Evolutionary conservation across 2,797 vertebrate species (phyloP).

Genomic region (Oreochromis grahami): DNA sequence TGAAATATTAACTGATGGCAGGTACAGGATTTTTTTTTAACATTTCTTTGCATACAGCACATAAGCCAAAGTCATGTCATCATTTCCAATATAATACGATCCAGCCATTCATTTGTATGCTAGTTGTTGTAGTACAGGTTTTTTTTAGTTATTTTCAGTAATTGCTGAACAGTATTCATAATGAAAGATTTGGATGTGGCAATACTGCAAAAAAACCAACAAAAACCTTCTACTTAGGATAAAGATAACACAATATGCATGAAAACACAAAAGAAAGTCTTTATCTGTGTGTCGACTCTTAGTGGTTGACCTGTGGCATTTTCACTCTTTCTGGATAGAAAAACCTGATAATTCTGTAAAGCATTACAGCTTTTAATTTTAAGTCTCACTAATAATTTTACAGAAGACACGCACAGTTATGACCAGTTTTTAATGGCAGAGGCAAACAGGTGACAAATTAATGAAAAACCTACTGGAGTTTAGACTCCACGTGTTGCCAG

Average conservation of each 20-base stretch:
- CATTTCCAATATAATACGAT: not conserved
- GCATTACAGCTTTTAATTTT: not conserved
- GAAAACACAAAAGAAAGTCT: slow-evolving; percentile 11
- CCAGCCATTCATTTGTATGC: not conserved
- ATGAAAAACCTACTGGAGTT: not conserved
- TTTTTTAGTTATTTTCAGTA: not conserved
- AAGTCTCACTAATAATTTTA: not conserved
- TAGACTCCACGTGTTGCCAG: not conserved
- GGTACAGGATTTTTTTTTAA: not conserved
- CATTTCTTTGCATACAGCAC: slow-evolving; percentile 23
- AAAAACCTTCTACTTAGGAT: not conserved
- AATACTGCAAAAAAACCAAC: slow-evolving; percentile 2
- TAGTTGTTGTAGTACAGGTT: not conserved
- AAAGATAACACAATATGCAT: slow-evolving; percentile 21
- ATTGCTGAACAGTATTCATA: slow-evolving; percentile 8
- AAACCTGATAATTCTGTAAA: not conserved
- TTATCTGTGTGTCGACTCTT: not conserved
- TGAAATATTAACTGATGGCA: slow-evolving; percentile 26
- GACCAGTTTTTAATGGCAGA: not conserved
- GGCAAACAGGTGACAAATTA: not conserved
- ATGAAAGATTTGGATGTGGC: not conserved
- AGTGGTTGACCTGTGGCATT: not conserved
- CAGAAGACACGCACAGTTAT: not conserved
- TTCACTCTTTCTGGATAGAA: not conserved
- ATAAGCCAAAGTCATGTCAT: not conserved